Percentiles rank a stretch among this genome's conserved stretches.
Evolutionary conservation across 2,888 invertebrate species (phyloP).

Genomic region (Tipula helvola): DNA sequence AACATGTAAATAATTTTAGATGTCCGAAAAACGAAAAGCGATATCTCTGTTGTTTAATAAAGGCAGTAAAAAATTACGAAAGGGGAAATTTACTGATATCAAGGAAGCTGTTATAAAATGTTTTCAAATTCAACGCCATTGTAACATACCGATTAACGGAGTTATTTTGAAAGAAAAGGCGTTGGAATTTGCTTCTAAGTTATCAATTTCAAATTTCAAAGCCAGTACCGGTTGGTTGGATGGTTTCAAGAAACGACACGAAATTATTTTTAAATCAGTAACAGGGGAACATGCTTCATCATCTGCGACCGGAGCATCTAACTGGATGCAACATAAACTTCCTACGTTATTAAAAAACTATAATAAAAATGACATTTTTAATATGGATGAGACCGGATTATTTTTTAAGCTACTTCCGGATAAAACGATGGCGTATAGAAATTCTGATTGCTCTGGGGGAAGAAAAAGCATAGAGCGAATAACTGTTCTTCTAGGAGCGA

Average conservation of each 20-base stretch:
- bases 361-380: constrained; percentile 20
- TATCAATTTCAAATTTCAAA: background rate
- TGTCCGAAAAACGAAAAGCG: background rate
- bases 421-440: constrained; percentile 16
- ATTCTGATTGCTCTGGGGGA: background rate
- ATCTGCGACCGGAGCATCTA: background rate
- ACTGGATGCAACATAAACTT: constrained; percentile 13
- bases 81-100: background rate
- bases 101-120: background rate
- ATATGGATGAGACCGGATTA: constrained; percentile 22
- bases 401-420: constrained; percentile 22
- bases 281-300: background rate
- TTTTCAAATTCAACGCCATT: background rate
- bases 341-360: constrained; percentile 18
- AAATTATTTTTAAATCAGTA: background rate
- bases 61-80: background rate
- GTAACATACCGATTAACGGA: background rate
- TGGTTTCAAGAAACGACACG: background rate
- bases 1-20: background rate
- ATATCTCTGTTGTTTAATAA: background rate
- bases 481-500: background rate
- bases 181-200: background rate
- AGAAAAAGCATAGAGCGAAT: background rate
- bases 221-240: background rate
- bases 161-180: constrained; percentile 6